phyloP scores from a whole-genome alignment of 2,888 invertebrate genomes.

The Hecatera dysodea region DNA sequence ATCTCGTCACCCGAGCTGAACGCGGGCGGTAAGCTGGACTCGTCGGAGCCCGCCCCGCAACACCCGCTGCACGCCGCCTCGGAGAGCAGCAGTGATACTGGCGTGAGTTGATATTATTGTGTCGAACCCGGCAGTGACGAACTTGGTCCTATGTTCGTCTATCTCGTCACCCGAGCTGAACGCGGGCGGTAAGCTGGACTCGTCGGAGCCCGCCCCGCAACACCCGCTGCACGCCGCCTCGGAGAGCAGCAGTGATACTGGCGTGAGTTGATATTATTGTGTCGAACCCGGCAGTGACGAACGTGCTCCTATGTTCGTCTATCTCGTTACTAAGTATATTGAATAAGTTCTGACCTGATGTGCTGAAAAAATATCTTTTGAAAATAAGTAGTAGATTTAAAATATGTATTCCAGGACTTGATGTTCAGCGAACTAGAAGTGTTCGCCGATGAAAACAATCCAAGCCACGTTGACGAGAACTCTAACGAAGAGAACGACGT shows the following conservation, averaged over 20 bases:
- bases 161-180: too few relatives aligned
- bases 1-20: conserved; percentile 88
- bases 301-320: conserved; percentile 80
- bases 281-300: conserved; percentile 52
- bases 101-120: too few relatives aligned
- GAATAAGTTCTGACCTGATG: too few relatives aligned
- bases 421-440: conserved; percentile 92
- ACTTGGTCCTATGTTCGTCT: too few relatives aligned
- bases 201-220: conserved; percentile 57
- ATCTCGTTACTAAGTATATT: conserved; percentile 89
- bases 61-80: conserved; percentile 67
- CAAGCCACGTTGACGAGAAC: conserved; percentile 91
- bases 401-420: conserved; percentile 74
- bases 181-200: conserved; percentile 59
- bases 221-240: conserved; percentile 67
- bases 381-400: neutral
- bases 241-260: conserved; percentile 83
- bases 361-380: too few relatives aligned
- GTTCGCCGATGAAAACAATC: conserved; percentile 91
- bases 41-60: conserved; percentile 57
- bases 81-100: conserved; percentile 80
- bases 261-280: conserved; percentile 73
- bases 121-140: too few relatives aligned
- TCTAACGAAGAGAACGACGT: conserved; percentile 96
- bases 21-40: conserved; percentile 60